Conservation (phyloP, 2,797 vertebrate species). For the Prionace glauca region DNA sequence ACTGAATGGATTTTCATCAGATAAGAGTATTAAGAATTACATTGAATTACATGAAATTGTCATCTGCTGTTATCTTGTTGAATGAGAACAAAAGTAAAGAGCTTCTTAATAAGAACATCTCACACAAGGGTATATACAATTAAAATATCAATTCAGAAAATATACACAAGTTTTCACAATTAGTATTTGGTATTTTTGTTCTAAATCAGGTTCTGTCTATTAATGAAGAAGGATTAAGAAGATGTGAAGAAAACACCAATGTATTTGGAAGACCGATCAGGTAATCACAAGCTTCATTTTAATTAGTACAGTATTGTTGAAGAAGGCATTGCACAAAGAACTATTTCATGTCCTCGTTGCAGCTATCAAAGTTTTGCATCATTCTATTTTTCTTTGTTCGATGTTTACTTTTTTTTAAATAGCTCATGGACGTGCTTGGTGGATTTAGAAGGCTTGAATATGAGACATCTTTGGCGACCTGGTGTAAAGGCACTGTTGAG, state of each 20-base stretch:
- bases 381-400: neutral
- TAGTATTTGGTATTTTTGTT: neutral
- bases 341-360: neutral
- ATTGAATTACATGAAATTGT: neutral
- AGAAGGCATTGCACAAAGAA: neutral
- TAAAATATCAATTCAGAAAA: neutral
- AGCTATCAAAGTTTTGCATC: neutral
- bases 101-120: neutral
- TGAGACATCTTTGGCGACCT: constrained; percentile 77
- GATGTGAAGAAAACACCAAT: constrained; percentile 80
- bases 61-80: neutral
- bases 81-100: neutral
- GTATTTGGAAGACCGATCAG: constrained; percentile 81
- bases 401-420: neutral
- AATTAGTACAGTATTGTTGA: no score
- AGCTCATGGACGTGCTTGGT: constrained; percentile 81
- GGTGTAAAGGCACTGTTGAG: constrained; percentile 77
- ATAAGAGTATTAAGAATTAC: neutral
- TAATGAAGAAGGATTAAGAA: constrained; percentile 76
- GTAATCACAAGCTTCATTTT: constrained; percentile 48
- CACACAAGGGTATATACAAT: neutral
- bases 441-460: constrained; percentile 78
- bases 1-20: neutral
- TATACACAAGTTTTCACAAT: neutral
- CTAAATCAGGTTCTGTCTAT: constrained; percentile 72